Evolutionary conservation across 2,113 vertebrate genomes (phyloP).

Genomic region (Okapia johnstoni): DNA sequence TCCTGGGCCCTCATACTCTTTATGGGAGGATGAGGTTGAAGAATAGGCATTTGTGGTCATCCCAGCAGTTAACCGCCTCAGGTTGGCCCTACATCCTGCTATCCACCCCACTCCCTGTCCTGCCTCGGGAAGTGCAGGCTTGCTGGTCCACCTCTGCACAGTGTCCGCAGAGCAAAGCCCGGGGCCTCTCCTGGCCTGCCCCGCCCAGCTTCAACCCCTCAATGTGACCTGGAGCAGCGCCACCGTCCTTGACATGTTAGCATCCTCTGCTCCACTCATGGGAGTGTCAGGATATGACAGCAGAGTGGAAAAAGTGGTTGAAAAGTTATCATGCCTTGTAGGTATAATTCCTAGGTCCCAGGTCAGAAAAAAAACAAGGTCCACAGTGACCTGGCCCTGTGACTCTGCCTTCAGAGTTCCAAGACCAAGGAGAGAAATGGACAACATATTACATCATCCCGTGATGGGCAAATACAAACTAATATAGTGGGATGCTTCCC

Average conservation of each 20-base stretch:
- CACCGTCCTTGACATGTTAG: not conserved
- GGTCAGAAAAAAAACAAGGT: not conserved
- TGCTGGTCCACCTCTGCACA: not conserved
- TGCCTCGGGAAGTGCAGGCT: not conserved
- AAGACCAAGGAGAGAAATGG: not conserved
- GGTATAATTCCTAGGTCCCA: not conserved
- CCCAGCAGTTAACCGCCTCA: rapidly evolving
- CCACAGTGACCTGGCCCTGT: not conserved
- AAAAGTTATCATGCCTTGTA: not conserved
- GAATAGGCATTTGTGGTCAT: not conserved
- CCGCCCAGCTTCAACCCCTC: not conserved
- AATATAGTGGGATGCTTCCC: not conserved
- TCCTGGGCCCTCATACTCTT: not conserved
- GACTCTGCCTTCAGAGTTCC: not conserved
- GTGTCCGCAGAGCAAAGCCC: not conserved
- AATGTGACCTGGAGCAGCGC: not conserved
- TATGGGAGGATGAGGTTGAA: not conserved
- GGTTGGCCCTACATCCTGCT: not conserved
- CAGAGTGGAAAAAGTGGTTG: not conserved
- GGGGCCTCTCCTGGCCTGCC: not conserved
- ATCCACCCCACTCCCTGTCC: not conserved
- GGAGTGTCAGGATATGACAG: not conserved
- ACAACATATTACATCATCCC: not conserved
- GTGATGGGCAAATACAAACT: not conserved
- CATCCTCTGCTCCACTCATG: not conserved